Evolutionary conservation across 2,797 vertebrate genomes (phyloP), one percentile per base, ranked within the genome.

Genomic region (Philypnodon macrostomus): DNA sequence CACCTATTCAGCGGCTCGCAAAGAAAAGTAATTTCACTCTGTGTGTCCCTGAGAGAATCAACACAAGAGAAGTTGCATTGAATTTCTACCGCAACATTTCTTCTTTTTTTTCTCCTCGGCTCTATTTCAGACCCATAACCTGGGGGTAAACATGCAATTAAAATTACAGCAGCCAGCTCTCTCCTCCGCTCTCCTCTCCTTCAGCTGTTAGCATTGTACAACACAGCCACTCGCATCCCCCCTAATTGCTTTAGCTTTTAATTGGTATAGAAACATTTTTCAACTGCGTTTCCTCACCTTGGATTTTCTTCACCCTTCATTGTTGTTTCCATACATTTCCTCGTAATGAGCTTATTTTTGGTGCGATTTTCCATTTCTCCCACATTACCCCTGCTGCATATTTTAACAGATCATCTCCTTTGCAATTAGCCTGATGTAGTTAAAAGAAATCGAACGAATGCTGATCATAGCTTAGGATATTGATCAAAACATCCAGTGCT

Each of bases 61-160:
- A 79, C 85, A 79, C 73, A 59, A n/a, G 55, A 53, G 68, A 77
- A 77, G 76, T 84, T 79, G 64, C 82, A 83, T 83, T 81, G 82
- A 84, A 88, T 84, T 86, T 86, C 53, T 75, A 51, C 62, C 24
- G 64, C 75, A 76, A 75, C 63, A 70, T 75, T 73, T 73, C 65
- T 60, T 75, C 69, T 77, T 73, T 75, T 62, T 16, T 4, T 30
- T 27, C n/a, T 79, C 66, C 79, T 74, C 75, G 68, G 80, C 77
- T 87, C 78, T 74, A 87, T 88, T 85, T 85, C 80, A 84, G 78
- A 77, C 81, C 79, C 61, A 77, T 85, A 87, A 85, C 87, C 88
- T 83, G 68, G 73, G 85, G 83, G 85, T 83, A 88, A 87, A 88
- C 85, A 87, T 75, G 84, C 84, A 89, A 88, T 89, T 89, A 88